Evolutionary conservation across 2,113 vertebrate species (phyloP), one percentile per base, ranked within the genome.

Genomic region (Strix aluco): DNA sequence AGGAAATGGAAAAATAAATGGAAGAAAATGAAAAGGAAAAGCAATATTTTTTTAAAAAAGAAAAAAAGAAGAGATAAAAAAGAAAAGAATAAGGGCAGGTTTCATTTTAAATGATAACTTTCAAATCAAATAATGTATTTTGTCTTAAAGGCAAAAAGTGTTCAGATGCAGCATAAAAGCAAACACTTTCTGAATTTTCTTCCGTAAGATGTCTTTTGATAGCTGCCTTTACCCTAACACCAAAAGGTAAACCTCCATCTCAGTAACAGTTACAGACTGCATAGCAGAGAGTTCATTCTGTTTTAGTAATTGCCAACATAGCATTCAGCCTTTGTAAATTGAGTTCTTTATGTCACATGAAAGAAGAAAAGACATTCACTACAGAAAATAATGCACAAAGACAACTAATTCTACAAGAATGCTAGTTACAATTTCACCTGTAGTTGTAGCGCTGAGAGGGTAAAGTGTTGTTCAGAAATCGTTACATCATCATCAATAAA

Each of bases 331-430:
- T 92, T 96, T 90, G 32, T 63, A 88, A 80, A 90, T 14, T 66
- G 20, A 49, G 32, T 15, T 44, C 47, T 94, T 94, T 86, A 62
- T 78, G 34, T 32, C 25, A 91, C 38, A 84, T 46, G 5, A 22
- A 95, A 62, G 17, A 94, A 86, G 46, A 72, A 92, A 97, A 86
- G 44, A 34, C 3, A 70, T 81, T 87, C 15, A 47, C 34, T 86
- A 26, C 52, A 90, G 61, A 80, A 96, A 96, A 87, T n/a, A 92
- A 67, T 12, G 2, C 44, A 54, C 32, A 79, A 57, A 79, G 91
- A 47, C 71, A 29, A 23, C 40, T 92, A 65, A 62, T 87, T 34
- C 52, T 90, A 36, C 18, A 49, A 77, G 30, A 93, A 92, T n/a
- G 19, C 7, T 67, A 87, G 6, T 29, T 72, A 72, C 21, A 91